Evolutionary conservation across 2,797 vertebrate species (phyloP).

Genomic region (Onychomys torridus): DNA sequence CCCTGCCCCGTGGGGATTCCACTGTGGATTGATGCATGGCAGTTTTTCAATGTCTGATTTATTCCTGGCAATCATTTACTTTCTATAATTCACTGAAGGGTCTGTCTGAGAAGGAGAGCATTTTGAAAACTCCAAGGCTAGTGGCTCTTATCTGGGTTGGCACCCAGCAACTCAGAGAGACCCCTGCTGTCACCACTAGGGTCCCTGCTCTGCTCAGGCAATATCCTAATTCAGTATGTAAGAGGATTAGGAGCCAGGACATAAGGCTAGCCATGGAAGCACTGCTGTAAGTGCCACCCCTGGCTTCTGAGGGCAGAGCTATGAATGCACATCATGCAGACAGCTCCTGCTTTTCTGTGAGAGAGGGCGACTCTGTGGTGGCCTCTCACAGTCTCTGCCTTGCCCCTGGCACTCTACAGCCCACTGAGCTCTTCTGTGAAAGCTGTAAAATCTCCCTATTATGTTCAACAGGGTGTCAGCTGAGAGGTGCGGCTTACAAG

Average conservation of each 20-base stretch:
- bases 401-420: slow-evolving; percentile 60
- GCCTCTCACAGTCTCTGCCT: not conserved
- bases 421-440: not conserved
- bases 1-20: not conserved
- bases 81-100: slow-evolving; percentile 40
- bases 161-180: not conserved
- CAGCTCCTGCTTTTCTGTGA: not conserved
- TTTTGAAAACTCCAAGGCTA: not conserved
- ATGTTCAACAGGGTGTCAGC: slow-evolving; percentile 70
- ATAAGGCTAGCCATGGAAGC: slow-evolving; percentile 41
- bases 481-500: slow-evolving; percentile 43
- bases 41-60: slow-evolving; percentile 54
- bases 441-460: slow-evolving; percentile 70
- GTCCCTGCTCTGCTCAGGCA: not conserved
- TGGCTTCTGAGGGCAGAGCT: not conserved
- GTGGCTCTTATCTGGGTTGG: not conserved
- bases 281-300: not conserved
- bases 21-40: not conserved
- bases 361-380: not conserved
- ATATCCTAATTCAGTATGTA: slow-evolving; percentile 24
- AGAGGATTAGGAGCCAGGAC: slow-evolving; percentile 31
- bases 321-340: not conserved
- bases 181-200: not conserved
- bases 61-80: slow-evolving; percentile 14
- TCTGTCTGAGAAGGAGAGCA: not conserved